phyloP scores from a whole-genome alignment of 1,140 invertebrate species.

The Helicoverpa zea region DNA sequence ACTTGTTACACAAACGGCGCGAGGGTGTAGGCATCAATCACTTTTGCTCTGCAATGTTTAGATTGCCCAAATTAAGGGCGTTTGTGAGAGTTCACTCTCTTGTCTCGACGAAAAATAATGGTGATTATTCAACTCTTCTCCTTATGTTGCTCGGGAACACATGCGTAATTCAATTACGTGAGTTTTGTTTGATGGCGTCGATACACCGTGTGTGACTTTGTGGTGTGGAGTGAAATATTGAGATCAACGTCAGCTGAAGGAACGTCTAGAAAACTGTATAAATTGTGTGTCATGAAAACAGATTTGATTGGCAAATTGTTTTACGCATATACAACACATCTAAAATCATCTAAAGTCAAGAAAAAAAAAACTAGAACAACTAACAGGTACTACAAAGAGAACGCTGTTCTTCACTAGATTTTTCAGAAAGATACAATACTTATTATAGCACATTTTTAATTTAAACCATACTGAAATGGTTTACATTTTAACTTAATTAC shows the following conservation, averaged over 20 bases:
- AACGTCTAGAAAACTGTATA: no score
- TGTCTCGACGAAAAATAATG: conserved; percentile 61
- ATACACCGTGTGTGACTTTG: background rate
- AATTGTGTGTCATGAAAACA: no score
- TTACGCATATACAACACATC: no score
- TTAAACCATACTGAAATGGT: no score
- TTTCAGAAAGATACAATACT: background rate
- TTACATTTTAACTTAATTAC: no score
- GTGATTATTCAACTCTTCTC: conserved; percentile 63
- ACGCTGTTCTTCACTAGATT: background rate
- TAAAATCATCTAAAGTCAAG: background rate
- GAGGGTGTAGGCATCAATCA: conserved; percentile 65
- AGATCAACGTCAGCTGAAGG: no score
- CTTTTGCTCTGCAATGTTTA: conserved; percentile 66
- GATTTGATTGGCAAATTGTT: no score
- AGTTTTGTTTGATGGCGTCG: background rate
- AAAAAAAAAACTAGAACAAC: no score
- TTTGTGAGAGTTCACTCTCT: conserved; percentile 53
- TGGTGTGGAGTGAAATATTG: background rate
- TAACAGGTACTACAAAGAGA: background rate
- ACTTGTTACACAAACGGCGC: conserved; percentile 63
- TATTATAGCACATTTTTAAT: no score
- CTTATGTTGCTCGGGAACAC: conserved; percentile 29
- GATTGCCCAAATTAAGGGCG: conserved; percentile 68
- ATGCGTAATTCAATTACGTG: conserved; percentile 32